These are phyloP conservation scores for Hippopotamyrus pictus DNA, from an alignment of 2,797 vertebrate genomes.

Conservation along the genomic window DNA sequence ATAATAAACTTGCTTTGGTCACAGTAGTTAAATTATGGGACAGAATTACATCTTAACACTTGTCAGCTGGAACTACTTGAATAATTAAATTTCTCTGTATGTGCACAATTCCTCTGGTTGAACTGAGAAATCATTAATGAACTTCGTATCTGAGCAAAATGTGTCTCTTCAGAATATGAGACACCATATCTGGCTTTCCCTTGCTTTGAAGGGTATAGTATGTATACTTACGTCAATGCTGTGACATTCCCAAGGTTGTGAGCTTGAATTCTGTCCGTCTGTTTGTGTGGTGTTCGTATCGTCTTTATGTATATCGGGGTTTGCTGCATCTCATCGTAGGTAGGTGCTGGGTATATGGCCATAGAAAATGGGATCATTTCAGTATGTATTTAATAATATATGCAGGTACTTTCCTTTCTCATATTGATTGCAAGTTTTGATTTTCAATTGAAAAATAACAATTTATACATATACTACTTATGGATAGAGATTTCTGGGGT, in stretches of 20 bases:
- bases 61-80: not conserved
- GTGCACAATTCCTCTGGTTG: not conserved
- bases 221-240: not conserved
- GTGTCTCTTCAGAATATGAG: slow-evolving; percentile 11
- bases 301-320: not conserved
- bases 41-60: slow-evolving; percentile 11
- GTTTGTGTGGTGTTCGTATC: not conserved
- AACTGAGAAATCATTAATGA: slow-evolving; percentile 19
- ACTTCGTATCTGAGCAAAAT: not conserved
- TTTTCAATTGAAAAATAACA: not conserved
- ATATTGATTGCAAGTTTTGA: not conserved
- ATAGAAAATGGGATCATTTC: not conserved
- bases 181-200: not conserved
- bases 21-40: not conserved
- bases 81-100: not conserved
- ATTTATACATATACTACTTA: not conserved
- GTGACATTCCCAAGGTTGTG: not conserved
- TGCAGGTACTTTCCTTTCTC: not conserved
- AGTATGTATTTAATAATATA: not conserved
- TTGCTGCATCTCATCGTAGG: not conserved
- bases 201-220: not conserved
- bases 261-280: not conserved
- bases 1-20: not conserved
- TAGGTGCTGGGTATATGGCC: not conserved
- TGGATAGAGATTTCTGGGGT: not conserved